Evolutionary conservation across 35 echinoderm and acorn worm genomes (phyloP), one percentile per base, ranked within the genome.

Genomic region (Eucidaris tribuloides): DNA sequence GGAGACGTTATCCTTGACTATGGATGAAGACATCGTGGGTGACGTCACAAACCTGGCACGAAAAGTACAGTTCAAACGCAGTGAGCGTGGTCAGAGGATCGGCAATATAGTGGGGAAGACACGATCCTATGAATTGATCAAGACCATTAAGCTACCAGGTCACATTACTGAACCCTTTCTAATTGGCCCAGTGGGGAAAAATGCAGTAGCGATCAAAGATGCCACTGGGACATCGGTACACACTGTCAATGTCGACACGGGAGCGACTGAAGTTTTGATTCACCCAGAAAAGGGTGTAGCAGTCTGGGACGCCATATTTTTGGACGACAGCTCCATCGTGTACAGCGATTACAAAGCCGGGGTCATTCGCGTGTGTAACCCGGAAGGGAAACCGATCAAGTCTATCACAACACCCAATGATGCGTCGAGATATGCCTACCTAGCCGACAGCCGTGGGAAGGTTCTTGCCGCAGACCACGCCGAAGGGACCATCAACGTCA

Each of bases 261-360:
- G 68, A 9, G 24, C 17, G 11, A 44, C 44, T 5, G 38, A 74
- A n/a, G 24, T 40, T n/a, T 44, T 74, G 36, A 2, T 74, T 33
- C 11, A 14, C 14, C 35, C 29, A 33, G 18, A 74, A 22, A 74
- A 74, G 41, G 24, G 5, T 44, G 22, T 33, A 44, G 68, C 35
- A 1, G 44, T 74, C 44, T 74, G 34, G 34, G 68, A 74, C 30
- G 29, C 44, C 24, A 40, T 40, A 43, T 2, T 74, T 36, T 7
- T 74, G 7, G 28, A n/a, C 37, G 22, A 44, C n/a, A 44, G 44
- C 6, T n/a, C 35, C 25, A 42, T 74, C 25, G 37, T 44, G 3
- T 74, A 74, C 37, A 74, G 41, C 37, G 68, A 74, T 74, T 74
- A 44, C 37, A 74, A 74, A 9, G 34, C 33, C 3, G 68, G 68